Conservation (phyloP, 2,113 vertebrate species). For the Synchiropus splendidus region DNA sequence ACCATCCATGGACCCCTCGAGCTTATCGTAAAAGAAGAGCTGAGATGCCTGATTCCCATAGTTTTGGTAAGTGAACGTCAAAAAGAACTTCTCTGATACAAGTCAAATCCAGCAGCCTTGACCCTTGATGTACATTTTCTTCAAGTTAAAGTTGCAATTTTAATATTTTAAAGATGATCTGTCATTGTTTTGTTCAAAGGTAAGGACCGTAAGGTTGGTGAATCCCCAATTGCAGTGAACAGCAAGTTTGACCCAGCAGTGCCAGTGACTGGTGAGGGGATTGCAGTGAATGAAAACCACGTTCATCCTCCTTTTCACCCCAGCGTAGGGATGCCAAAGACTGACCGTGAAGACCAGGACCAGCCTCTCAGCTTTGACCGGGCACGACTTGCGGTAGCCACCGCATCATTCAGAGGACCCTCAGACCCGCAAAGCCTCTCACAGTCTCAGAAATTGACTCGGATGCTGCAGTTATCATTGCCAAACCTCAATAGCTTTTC, state of each 20-base stretch:
- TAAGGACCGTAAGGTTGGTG: background rate
- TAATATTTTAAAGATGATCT: background rate
- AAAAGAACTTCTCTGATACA: too few relatives aligned
- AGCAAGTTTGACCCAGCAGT: background rate
- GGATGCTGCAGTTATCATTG: slow-evolving; percentile 50
- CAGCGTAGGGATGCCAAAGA: slow-evolving; percentile 10
- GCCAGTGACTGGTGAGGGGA: background rate
- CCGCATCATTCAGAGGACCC: slow-evolving; percentile 46
- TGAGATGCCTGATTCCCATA: slow-evolving; percentile 8
- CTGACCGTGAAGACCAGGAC: slow-evolving; percentile 43
- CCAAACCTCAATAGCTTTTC: slow-evolving; percentile 54
- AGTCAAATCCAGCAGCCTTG: too few relatives aligned
- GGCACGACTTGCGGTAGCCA: slow-evolving; percentile 47
- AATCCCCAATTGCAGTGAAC: background rate
- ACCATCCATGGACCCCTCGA: slow-evolving; percentile 67
- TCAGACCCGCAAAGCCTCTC: slow-evolving; percentile 11
- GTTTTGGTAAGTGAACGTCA: slow-evolving; percentile 35
- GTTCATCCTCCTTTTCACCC: background rate
- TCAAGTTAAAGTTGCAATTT: background rate
- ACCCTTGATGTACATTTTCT: background rate
- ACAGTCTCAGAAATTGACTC: slow-evolving; percentile 40
- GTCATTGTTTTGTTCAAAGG: background rate
- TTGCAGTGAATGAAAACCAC: background rate
- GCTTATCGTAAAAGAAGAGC: slow-evolving; percentile 63
- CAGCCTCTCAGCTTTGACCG: slow-evolving; percentile 63